Percentiles rank a stretch among this genome's conserved stretches.
These are phyloP conservation scores for Pheosia gnoma DNA, from an alignment of 2,888 invertebrate species.

Conservation along the genomic window DNA sequence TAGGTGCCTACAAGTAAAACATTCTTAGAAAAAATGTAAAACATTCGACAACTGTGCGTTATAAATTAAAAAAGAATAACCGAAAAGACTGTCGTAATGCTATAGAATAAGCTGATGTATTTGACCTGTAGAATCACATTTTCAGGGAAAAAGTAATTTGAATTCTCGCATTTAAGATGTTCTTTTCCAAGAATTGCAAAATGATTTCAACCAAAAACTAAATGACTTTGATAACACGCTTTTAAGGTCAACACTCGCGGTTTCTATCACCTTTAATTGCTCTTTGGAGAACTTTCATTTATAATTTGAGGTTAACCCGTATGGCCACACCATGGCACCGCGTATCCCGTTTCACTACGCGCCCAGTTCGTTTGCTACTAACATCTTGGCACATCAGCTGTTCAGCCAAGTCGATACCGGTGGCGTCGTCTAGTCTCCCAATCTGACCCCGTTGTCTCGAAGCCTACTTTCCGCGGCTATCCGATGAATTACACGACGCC, in stretches of 20 bases:
- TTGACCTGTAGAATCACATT: no score
- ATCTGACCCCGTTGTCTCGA: conserved; percentile 72
- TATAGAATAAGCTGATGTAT: no score
- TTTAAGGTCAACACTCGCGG: no score
- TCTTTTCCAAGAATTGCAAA: no score
- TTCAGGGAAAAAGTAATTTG: no score
- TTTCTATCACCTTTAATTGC: background rate
- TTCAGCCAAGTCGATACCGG: conserved; percentile 71
- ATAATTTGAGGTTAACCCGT: background rate
- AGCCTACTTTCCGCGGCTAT: conserved; percentile 48
- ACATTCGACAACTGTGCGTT: no score
- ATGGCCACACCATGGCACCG: background rate
- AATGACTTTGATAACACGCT: no score
- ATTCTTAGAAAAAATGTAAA: no score
- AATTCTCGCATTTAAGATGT: no score
- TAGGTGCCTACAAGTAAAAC: background rate
- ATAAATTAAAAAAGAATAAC: no score
- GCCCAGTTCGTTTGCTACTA: conserved; percentile 49
- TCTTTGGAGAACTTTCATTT: background rate
- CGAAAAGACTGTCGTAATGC: no score
- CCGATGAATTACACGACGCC: conserved; percentile 27
- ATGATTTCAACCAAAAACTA: no score
- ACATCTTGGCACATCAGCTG: conserved; percentile 74
- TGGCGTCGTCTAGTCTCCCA: conserved; percentile 78
- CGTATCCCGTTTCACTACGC: conserved; percentile 4